Conservation (phyloP, 2,113 vertebrate genomes). For the rat (Rattus norvegicus) region GRCr8 NC_086028.1:22466501-22467000, state of each 20-base stretch:
- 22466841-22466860: background rate
- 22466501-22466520: background rate
- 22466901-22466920: background rate
- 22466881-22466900: background rate
- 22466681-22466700: background rate
- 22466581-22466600: background rate
- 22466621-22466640: background rate
- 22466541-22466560: background rate
- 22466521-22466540: background rate
- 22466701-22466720: background rate
- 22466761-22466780: background rate
- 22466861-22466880: background rate
- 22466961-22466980: background rate
- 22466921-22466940: too few relatives aligned
- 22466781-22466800: background rate
- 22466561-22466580: too few relatives aligned
- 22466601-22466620: background rate
- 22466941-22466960: background rate
- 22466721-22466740: background rate
- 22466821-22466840: background rate
- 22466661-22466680: background rate
- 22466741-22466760: background rate
- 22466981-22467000: background rate
- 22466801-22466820: conserved; percentile 16
- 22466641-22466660: background rate